Conservation (phyloP, 2,888 invertebrate genomes). For the Vannuccia rotundouncinata region DNA sequence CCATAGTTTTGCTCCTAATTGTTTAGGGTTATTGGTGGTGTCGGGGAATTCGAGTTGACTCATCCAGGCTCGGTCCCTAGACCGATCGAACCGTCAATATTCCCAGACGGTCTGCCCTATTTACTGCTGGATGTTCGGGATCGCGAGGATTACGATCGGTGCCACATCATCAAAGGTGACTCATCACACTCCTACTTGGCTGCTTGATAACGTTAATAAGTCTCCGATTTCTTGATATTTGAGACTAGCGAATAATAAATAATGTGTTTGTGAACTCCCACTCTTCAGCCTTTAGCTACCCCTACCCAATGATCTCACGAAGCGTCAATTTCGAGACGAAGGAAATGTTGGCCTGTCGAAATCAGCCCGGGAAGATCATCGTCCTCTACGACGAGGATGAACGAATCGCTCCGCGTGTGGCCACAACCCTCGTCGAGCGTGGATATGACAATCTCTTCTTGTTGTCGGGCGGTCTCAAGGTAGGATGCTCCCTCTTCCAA, state of each 20-base stretch:
- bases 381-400: constrained; percentile 59
- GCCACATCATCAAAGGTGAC: constrained; percentile 50
- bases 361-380: constrained; percentile 57
- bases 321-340: constrained; percentile 57
- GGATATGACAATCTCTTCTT: constrained; percentile 59
- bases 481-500: too few relatives aligned
- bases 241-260: background rate
- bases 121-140: constrained; percentile 58
- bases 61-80: background rate
- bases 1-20: too few relatives aligned
- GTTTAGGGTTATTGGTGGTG: constrained; percentile 45
- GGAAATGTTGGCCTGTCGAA: constrained; percentile 57
- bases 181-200: too few relatives aligned
- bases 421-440: constrained; percentile 57
- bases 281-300: constrained; percentile 56
- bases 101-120: constrained; percentile 47
- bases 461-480: constrained; percentile 57
- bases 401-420: constrained; percentile 52
- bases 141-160: constrained; percentile 51
- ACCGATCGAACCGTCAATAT: background rate
- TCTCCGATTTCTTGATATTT: background rate
- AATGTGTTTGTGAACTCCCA: background rate
- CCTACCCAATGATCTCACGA: constrained; percentile 55
- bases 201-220: too few relatives aligned
- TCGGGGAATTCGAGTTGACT: constrained; percentile 52